Evolutionary conservation across 2,888 invertebrate species (phyloP), one percentile per base, ranked within the genome.

Genomic region (Allolobophora icterica): DNA sequence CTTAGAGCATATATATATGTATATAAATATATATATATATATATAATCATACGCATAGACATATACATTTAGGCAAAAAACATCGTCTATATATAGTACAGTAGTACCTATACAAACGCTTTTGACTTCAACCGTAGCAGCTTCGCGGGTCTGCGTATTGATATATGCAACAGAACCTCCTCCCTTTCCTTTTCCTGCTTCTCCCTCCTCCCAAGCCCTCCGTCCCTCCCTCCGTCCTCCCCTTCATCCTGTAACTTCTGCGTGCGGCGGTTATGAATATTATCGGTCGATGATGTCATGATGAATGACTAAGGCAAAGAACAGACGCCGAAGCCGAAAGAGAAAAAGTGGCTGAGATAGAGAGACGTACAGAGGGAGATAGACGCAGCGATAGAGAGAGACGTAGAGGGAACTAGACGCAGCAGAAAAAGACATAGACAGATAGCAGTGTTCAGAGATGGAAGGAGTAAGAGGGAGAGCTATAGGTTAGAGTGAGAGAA

Each of bases 321-420:
- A n/a, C 71, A 71, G 71, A 71, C 4, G 71, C 71, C 71, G 71
- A 45, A 19, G 45, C 45, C 45, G 13, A 45, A 45, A 1, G 15
- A n/a, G 71, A 71, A n/a, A 71, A 71, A 52, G 52, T 71, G 71
- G 30, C 71, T n/a, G 71, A 71, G 90, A 45, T 5, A 90, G 90
- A 89, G 19, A 89, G 89, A 42, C 42, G 17, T 17, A 42, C 1
- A 42, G 4, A 40, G 89, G 19, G 24, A 89, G 40, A 89, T 2
- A 34, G 35, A 89, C 21, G 8, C 17, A 89, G 2, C 1, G 38
- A 89, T 0, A 35, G 13, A 89, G 30, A 38, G 21, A 40, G 40
- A 40, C 40, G 45, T 17, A 89, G 2, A 89, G 4, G 34, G 24
- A 89, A 21, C 42, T 2, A 89, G 40, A 89, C 42, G 42, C 34